Evolutionary conservation across 2,113 vertebrate species (phyloP), one percentile per base, ranked within the genome.

Genomic region (Ptychochromis oligacanthus): DNA sequence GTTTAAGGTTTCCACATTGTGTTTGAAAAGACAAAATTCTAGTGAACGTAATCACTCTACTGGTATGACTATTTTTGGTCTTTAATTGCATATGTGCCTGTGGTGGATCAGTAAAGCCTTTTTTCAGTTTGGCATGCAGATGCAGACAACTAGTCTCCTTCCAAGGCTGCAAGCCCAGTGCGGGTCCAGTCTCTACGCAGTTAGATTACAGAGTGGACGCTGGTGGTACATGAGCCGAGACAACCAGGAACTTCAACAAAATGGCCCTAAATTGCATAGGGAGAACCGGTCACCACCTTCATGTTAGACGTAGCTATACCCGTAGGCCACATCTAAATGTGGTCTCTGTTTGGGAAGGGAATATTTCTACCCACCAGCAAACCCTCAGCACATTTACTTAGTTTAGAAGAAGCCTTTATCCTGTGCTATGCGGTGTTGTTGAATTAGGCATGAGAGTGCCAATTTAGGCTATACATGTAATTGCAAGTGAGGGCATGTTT

Each of bases 121-220:
- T 89, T 91, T 88, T 83, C 62, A 78, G 67, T 88, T 89, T 93
- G 92, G 90, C 89, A 81, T 78, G 60, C 49, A 67, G 22, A 83
- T 79, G 87, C 88, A 92, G 92, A 93, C 91, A 85, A 82, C 87
- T 91, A 82, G 91, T 88, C 89, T 92, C 92, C 93, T 82, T 92
- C 86, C 91, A 87, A 90, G 89, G 88, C 91, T 90, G 55, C 72
- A n/a, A 80, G 87, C 88, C 89, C 89, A 87, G 80, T 82, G 83
- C 40, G 59, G 83, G 89, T 87, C 91, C 84, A 52, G 79, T 82
- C 83, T 87, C 62, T 72, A 26, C 82, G 77, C 62, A 67, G 86
- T 74, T 64, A 92, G 92, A 95, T 94, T 93, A 94, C 88, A 94
- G 91, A 95, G 87, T 80, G 85, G 88, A 89, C 88, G 81, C 60